Evolutionary conservation across 2,797 vertebrate genomes (phyloP).

Genomic region (Oreochromis mossambicus): DNA sequence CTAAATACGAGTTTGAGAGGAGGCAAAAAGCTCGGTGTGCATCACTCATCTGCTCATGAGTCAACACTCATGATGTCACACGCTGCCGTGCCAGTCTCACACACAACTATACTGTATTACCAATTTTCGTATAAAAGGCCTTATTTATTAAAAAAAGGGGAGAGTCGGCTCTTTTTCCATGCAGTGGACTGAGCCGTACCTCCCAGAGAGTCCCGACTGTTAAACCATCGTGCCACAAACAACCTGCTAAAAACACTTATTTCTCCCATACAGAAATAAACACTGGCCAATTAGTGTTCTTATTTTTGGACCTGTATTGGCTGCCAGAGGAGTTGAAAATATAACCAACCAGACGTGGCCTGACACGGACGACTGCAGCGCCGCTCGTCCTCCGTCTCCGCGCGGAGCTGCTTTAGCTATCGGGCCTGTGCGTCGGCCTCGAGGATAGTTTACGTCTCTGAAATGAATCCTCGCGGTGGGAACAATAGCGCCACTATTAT

Average conservation of each 20-base stretch:
- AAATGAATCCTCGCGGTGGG: conserved; percentile 23
- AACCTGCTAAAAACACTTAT: conserved; percentile 76
- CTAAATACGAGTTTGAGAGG: conserved; percentile 48
- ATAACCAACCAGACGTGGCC: conserved; percentile 45
- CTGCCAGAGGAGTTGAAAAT: conserved; percentile 56
- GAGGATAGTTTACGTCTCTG: conserved; percentile 23
- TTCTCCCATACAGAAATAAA: conserved; percentile 74
- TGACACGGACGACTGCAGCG: conserved; percentile 29
- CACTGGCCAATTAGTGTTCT: conserved; percentile 70
- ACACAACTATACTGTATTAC: conserved; percentile 70
- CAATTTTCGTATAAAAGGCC: conserved; percentile 73
- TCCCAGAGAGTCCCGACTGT: conserved; percentile 72
- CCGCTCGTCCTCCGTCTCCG: neutral
- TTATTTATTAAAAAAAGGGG: conserved; percentile 75
- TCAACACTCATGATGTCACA: conserved; percentile 81
- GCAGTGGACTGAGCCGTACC: conserved; percentile 65
- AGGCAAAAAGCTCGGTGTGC: conserved; percentile 67
- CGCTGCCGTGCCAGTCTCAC: conserved; percentile 61
- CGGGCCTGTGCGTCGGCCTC: neutral
- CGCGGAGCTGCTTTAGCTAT: conserved; percentile 25
- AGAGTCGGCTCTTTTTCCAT: conserved; percentile 69
- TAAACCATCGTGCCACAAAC: conserved; percentile 64
- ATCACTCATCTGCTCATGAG: conserved; percentile 80
- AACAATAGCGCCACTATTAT: conserved; percentile 69
- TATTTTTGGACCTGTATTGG: conserved; percentile 69